Conservation (phyloP, 2,113 vertebrate genomes). For the Telmatochromis brachygnathus region DNA sequence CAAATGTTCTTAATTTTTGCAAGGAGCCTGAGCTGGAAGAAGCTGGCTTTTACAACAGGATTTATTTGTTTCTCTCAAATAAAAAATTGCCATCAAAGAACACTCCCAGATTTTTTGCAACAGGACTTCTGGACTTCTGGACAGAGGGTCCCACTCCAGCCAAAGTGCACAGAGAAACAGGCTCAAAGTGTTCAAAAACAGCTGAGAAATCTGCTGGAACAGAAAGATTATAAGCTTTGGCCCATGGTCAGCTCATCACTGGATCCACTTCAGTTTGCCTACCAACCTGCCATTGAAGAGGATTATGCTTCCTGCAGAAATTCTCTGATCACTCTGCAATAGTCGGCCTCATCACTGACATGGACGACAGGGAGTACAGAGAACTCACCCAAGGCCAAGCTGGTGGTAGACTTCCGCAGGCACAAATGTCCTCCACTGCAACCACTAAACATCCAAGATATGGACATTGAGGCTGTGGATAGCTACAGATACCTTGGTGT, state of each 20-base stretch:
- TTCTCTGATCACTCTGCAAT: background rate
- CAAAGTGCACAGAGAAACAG: background rate
- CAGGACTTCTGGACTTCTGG: background rate
- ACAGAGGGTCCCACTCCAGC: background rate
- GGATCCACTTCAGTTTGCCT: background rate
- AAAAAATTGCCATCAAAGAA: background rate
- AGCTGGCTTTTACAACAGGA: background rate
- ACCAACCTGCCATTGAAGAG: background rate
- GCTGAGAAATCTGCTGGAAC: background rate
- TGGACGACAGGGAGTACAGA: no score
- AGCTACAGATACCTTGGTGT: no score
- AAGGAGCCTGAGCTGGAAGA: background rate
- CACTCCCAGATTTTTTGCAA: background rate
- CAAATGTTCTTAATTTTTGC: background rate
- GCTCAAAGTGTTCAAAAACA: background rate
- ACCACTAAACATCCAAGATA: no score
- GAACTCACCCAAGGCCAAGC: no score
- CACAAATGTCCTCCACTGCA: no score
- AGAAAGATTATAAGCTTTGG: no score
- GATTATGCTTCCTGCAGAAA: background rate
- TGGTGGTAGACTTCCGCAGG: no score
- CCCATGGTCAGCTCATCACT: background rate
- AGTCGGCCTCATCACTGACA: rapidly evolving
- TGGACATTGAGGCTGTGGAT: rapidly evolving
- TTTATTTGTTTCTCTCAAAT: background rate